A percentile compares a stretch with the other conserved stretches of the same genome.
These are phyloP conservation scores for Venustaconcha ellipsiformis DNA, from an alignment of 1,140 invertebrate species.

Conservation along the genomic window DNA sequence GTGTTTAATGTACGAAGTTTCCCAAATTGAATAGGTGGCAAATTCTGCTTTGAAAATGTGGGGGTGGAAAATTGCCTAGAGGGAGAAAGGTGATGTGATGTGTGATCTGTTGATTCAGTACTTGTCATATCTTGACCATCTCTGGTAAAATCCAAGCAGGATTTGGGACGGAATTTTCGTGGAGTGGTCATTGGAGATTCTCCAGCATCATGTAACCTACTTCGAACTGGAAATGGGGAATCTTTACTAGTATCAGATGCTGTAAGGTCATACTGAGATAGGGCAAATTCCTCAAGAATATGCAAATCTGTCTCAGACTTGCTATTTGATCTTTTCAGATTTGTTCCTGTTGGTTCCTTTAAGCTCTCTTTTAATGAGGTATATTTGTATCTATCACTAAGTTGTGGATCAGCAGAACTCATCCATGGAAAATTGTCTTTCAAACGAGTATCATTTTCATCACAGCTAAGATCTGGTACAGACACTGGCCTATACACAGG, in stretches of 20 bases:
- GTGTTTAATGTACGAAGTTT: too few relatives aligned
- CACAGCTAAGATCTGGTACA: slow-evolving; percentile 19
- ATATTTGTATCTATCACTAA: slow-evolving; percentile 22
- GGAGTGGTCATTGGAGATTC: slow-evolving; percentile 25
- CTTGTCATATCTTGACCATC: too few relatives aligned
- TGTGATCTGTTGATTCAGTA: too few relatives aligned
- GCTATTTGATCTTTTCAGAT: slow-evolving; percentile 18
- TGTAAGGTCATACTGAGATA: slow-evolving; percentile 14
- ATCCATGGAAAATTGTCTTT: slow-evolving; percentile 8
- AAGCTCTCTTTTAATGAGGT: slow-evolving; percentile 19
- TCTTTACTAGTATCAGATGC: slow-evolving; percentile 11
- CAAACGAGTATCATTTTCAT: slow-evolving; percentile 24
- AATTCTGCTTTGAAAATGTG: too few relatives aligned
- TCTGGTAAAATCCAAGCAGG: too few relatives aligned
- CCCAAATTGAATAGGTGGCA: too few relatives aligned
- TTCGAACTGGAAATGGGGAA: slow-evolving; percentile 18
- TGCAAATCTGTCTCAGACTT: slow-evolving; percentile 28
- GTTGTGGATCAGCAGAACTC: not conserved
- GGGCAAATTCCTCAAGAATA: slow-evolving; percentile 1
- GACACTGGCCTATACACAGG: slow-evolving; percentile 23
- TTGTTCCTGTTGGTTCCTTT: slow-evolving; percentile 8
- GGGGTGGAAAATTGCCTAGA: too few relatives aligned
- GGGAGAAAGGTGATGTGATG: too few relatives aligned
- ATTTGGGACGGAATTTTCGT: not conserved
- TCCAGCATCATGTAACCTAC: slow-evolving; percentile 18